Evolutionary conservation across 1,140 invertebrate genomes (phyloP).

Genomic region (Scylla paramamosain): DNA sequence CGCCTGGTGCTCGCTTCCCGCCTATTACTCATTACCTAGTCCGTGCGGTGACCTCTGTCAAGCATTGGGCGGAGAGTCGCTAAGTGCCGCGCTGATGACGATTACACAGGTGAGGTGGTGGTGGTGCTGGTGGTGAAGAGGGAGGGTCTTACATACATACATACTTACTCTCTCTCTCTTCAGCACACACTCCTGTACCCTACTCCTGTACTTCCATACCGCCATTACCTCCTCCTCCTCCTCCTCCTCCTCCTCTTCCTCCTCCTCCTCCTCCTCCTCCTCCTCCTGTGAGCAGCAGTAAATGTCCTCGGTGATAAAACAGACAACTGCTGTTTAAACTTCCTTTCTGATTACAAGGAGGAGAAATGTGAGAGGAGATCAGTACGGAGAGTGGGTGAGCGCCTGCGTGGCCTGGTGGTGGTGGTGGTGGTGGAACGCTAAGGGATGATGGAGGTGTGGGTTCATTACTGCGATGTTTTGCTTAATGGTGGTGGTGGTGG

Average conservation of each 20-base stretch:
- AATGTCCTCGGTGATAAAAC: constrained; percentile 46
- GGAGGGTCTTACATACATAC: too few species aligned
- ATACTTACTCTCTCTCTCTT: too few species aligned
- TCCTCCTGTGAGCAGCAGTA: background rate
- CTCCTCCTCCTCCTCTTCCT: background rate
- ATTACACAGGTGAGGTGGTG: background rate
- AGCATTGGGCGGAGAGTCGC: background rate
- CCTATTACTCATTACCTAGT: background rate
- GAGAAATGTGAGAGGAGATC: constrained; percentile 37
- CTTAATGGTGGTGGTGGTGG: constrained; percentile 41
- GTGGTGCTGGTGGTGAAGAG: too few species aligned
- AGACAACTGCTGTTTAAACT: constrained; percentile 45
- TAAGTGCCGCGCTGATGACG: background rate
- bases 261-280: background rate
- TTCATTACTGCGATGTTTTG: constrained; percentile 1
- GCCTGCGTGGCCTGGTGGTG: constrained; percentile 36
- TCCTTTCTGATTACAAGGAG: constrained; percentile 36
- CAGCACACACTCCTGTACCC: background rate
- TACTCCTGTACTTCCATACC: background rate
- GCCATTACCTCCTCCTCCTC: background rate
- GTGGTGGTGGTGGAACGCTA: background rate
- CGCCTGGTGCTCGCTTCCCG: background rate
- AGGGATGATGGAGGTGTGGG: constrained; percentile 40
- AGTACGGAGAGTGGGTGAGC: background rate
- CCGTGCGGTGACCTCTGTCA: background rate